Conservation (phyloP, 2,888 invertebrate species). For the Apotomis turbidana region DNA sequence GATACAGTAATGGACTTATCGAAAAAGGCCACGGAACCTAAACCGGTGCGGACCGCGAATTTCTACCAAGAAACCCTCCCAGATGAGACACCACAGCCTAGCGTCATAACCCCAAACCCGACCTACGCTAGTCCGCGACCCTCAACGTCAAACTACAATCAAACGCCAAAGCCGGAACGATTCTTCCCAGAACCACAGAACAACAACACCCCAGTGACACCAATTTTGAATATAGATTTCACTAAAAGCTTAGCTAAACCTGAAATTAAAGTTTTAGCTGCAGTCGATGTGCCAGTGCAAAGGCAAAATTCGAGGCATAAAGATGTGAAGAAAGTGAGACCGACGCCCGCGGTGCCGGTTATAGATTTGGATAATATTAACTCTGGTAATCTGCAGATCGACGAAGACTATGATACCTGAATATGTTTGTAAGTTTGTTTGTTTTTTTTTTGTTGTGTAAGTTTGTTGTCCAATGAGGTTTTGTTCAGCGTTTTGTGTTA, state of each 20-base stretch:
- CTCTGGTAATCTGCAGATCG: slow-evolving; percentile 75
- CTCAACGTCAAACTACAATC: slow-evolving; percentile 67
- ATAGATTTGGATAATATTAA: slow-evolving; percentile 67
- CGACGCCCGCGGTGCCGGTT: slow-evolving; percentile 48
- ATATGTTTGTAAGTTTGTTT: slow-evolving; percentile 60
- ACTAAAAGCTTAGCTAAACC: slow-evolving; percentile 69
- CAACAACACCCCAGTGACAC: slow-evolving; percentile 54
- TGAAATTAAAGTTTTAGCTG: slow-evolving; percentile 73
- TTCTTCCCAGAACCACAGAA: slow-evolving; percentile 51
- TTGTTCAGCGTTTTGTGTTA: neutral
- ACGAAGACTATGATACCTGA: slow-evolving; percentile 83
- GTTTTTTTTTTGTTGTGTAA: slow-evolving; percentile 53
- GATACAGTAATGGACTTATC: slow-evolving; percentile 70
- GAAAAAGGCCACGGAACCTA: slow-evolving; percentile 57
- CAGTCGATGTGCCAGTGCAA: slow-evolving; percentile 53
- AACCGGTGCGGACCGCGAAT: slow-evolving; percentile 65
- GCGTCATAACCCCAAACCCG: slow-evolving; percentile 73
- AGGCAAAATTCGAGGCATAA: slow-evolving; percentile 68
- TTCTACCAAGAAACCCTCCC: slow-evolving; percentile 76
- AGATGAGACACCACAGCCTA: slow-evolving; percentile 64
- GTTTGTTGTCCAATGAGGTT: slow-evolving; percentile 47
- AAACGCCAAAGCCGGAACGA: slow-evolving; percentile 57
- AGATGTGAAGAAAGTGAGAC: slow-evolving; percentile 61
- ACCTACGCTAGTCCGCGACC: slow-evolving; percentile 73
- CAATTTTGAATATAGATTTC: slow-evolving; percentile 76